Evolutionary conservation across 35 echinoderm and acorn worm genomes (phyloP), one percentile per base, ranked within the genome.

Genomic region (Patiria miniata): DNA sequence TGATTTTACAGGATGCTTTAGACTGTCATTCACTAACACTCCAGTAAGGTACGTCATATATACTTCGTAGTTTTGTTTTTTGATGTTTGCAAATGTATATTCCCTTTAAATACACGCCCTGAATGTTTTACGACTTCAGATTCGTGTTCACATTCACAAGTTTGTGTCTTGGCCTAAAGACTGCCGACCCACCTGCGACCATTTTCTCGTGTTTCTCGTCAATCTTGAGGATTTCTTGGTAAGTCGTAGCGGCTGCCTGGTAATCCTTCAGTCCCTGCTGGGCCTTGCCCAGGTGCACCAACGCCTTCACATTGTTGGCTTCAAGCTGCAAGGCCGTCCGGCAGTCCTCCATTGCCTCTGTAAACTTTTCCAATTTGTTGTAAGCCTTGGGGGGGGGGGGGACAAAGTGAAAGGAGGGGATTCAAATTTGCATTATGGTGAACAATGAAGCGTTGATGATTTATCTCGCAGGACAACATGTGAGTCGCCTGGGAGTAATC

Each of bases 181-280:
- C n/a, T n/a, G n/a, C n/a, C n/a, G 42, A 83, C 77, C 83, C 79
- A 97, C 95, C 87, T 60, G 90, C 42, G 1, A 93, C 91, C 51
- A 93, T 86, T 79, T 97, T 97, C 58, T 82, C 51, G 77, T 97
- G 87, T 50, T 97, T 97, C 58, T 39, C 60, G 60, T 97, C 77
- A 55, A 87, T 69, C 17, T 84, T 86, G 8, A 90, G 54, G 22
- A 97, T 88, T 83, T 90, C 95, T 77, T 81, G 39, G 87, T 87
- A 97, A 1, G 36, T 87, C 7, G 83, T 51, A 22, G 87, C 78
- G 40, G 95, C 95, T 14, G 89, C 51, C 1, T 90, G 87, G 56
- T 97, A 97, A 55, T 90, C 59, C 37, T 81, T 68, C 33, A 81
- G 87, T 23, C 87, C 91, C 19, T 93, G 65, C 0, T 89, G 61